Evolutionary conservation across 2,797 vertebrate species (phyloP), one percentile per base, ranked within the genome.

Genomic region (Tachyglossus aculeatus): DNA sequence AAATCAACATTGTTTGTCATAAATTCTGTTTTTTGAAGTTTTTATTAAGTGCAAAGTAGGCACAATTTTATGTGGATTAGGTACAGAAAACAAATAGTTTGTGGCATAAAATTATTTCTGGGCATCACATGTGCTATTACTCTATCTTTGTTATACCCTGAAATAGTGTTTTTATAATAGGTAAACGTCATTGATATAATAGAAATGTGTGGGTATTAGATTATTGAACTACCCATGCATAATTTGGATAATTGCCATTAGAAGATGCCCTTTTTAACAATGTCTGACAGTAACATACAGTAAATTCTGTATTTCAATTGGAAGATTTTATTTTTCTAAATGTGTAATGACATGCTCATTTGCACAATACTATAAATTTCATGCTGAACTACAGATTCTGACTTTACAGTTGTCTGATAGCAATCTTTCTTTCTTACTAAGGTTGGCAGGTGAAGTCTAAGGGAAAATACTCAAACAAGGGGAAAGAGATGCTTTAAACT

Each of bases 181-280:
- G 47, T 55, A 43, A 83, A 75, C 21, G 47, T 78, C 83, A 67
- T 77, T 85, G 33, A 86, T 86, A 90, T 82, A 78, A 76, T 85
- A 74, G 74, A 80, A 64, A 61, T 65, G 3, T 56, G 24, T 74
- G 53, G 22, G 47, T 56, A 73, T 22, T 88, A 87, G 86, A 86
- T 86, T 83, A 86, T 81, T 88, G 65, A 88, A 74, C 32, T 67
- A 74, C 3, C 31, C 21, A 70, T 84, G 66, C 53, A 86, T 89
- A 87, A 88, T 87, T 90, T 79, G 89, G 62, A 83, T 80, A 85
- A 89, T 78, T 88, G 55, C 61, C 87, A 86, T 81, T 44, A 84
- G 68, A 82, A 86, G 32, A 84, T 66, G 74, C 1, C 2, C 47
- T 82, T 40, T 58, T 63, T 76, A 63, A 79, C 56, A 82, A 80